Base-by-base conservation (phyloP, 2,888 invertebrate species). In the Nebria brevicollis region DNA sequence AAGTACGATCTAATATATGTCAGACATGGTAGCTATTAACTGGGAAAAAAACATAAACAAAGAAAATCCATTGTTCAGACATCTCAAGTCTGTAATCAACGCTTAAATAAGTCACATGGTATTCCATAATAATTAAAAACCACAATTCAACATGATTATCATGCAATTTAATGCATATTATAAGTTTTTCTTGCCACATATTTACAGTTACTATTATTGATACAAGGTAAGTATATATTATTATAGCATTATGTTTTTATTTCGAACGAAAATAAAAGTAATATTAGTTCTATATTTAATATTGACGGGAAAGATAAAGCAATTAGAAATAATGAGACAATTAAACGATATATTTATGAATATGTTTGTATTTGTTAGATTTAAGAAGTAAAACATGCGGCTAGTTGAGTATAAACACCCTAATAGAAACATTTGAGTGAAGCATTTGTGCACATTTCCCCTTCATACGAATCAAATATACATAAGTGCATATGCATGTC, bases 401-500 rank as follows among this genome's bases (percentile, higher is more conserved):
- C 34, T 34, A 34, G 34, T 34, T 34, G 34, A 34, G 34, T 34
- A 34, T 34, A 34, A 34, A 34, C 34, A 34, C 34, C 34, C 34
- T 34, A 34, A 34, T 34, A 34, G 34, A 5, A 34, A 34, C 34
- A 34, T 34, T 34, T 34, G 34, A 34, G 34, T 54, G 54, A 54
- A 54, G 1, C 4, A 11, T 54, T 3, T 13, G 4, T 54, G 8
- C 54, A 54, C 13, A 54, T 54, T 54, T 54, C 54, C 54, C 54
- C 54, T 7, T 11, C 13, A 54, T 54, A 54, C 54, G 8, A 54
- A 11, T 54, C 11, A 54, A 54, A 13, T 54, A 54, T 13, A 11
- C 13, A 54, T 54, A 54, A 11, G 70, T 34, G 66, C 66, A 20
- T 66, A n/a, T 25, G 66, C 66, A 66, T 66, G 15, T 66, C 66